A percentile compares a stretch with the other conserved stretches of the same genome.
Evolutionary conservation across 2,888 invertebrate genomes (phyloP).

Genomic region (Ellobium chinense): DNA sequence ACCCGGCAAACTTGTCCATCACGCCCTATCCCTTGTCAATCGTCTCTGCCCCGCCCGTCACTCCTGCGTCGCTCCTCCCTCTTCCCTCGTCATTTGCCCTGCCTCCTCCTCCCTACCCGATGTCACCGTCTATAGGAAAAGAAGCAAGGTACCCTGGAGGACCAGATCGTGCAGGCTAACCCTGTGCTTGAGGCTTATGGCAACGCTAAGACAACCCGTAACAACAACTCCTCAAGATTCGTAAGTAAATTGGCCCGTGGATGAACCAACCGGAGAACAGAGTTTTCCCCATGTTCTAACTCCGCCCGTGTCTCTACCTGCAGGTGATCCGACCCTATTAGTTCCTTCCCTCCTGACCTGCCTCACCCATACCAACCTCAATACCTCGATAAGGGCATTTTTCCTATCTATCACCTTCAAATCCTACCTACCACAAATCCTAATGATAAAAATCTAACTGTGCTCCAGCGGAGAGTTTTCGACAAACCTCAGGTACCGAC

Average conservation of each 20-base stretch:
- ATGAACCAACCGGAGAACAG: background rate
- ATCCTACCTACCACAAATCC: no score
- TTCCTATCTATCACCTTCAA: no score
- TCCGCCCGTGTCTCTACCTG: no score
- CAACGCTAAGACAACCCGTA: constrained; percentile 82
- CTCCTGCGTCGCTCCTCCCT: constrained; percentile 17
- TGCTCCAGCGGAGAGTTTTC: no score
- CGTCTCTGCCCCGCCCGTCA: background rate
- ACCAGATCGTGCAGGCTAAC: constrained; percentile 99
- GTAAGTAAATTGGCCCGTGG: constrained; percentile 87
- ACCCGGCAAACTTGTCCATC: background rate
- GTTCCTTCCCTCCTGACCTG: no score
- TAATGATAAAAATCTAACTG: no score
- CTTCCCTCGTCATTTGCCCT: constrained; percentile 23
- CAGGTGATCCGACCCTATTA: no score
- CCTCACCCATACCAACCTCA: no score
- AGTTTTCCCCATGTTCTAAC: background rate
- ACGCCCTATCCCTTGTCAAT: background rate
- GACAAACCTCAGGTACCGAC: no score
- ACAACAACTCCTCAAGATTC: constrained; percentile 99
- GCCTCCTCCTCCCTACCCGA: constrained; percentile 12
- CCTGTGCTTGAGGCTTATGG: constrained; percentile 74
- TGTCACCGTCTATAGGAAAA: background rate
- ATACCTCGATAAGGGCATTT: no score
- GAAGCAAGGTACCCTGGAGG: constrained; percentile 90